These are phyloP conservation scores for Sminthurinus signatus DNA, from an alignment of 1,140 invertebrate genomes.

Conservation along the genomic window DNA sequence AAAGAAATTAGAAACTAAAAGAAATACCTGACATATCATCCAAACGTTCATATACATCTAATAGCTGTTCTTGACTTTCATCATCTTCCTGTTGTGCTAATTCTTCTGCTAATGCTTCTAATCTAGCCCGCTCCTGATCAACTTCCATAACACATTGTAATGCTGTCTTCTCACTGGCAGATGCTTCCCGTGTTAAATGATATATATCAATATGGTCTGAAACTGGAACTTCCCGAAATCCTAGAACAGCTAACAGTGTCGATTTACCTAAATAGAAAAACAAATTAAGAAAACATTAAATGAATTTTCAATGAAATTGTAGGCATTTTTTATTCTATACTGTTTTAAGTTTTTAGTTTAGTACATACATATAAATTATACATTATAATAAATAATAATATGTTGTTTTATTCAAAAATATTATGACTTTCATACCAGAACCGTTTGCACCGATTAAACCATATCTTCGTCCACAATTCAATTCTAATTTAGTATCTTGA, in stretches of 20 bases:
- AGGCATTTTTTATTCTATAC: too few species aligned
- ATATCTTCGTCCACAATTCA: slow-evolving; percentile 94
- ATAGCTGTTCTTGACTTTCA: slow-evolving; percentile 87
- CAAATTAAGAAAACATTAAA: too few species aligned
- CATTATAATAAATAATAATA: too few species aligned
- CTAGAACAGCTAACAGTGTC: slow-evolving; percentile 81
- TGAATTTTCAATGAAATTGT: too few species aligned
- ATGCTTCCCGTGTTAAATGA: slow-evolving; percentile 84
- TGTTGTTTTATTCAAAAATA: too few species aligned
- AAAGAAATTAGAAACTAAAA: too few species aligned
- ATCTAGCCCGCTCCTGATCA: slow-evolving; percentile 81
- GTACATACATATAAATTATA: too few species aligned
- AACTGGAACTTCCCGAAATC: slow-evolving; percentile 90
- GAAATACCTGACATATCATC: slow-evolving; percentile 76
- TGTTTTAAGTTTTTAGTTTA: too few species aligned
- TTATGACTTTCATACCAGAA: slow-evolving; percentile 56
- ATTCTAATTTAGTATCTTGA: slow-evolving; percentile 89
- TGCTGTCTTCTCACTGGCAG: slow-evolving; percentile 57
- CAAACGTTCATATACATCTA: slow-evolving; percentile 96
- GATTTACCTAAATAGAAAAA: slow-evolving; percentile 66
- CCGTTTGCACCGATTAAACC: slow-evolving; percentile 72
- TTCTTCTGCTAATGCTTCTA: slow-evolving; percentile 90
- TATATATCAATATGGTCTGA: slow-evolving; percentile 97
- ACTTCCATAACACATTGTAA: slow-evolving; percentile 97
- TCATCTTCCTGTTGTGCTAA: slow-evolving; percentile 81